Percentiles rank a stretch among this genome's conserved stretches.
Conservation (phyloP, 2,797 vertebrate genomes). For the Sebastes kiyomatsui region DNA sequence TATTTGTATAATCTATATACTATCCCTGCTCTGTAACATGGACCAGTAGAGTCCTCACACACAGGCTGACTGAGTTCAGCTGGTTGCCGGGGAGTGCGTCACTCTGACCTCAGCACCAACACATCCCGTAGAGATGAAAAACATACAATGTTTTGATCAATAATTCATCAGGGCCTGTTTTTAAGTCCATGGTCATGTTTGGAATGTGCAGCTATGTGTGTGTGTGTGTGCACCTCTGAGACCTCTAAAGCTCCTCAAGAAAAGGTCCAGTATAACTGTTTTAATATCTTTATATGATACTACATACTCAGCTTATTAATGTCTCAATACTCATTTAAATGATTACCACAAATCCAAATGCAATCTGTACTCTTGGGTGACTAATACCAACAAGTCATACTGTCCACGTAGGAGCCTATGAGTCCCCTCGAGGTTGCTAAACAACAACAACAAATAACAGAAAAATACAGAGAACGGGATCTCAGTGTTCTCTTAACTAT, state of each 20-base stretch:
- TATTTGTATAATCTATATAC: not conserved
- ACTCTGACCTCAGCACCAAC: constrained; percentile 8
- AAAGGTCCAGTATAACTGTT: not conserved
- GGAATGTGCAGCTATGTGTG: not conserved
- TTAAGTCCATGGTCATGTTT: not conserved
- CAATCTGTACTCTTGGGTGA: not conserved
- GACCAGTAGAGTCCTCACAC: not conserved
- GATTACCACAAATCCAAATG: not conserved
- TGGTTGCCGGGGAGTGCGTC: not conserved
- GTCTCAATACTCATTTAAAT: not conserved
- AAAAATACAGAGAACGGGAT: not conserved
- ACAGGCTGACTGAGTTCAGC: not conserved
- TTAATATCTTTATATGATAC: not conserved
- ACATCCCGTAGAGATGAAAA: constrained; percentile 44
- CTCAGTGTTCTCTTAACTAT: not conserved
- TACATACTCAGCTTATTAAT: not conserved
- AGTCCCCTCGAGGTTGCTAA: not conserved
- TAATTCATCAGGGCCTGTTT: constrained; percentile 11
- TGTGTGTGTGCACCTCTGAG: not conserved
- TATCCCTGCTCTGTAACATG: not conserved
- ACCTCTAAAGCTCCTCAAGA: not conserved
- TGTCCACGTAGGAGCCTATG: not conserved
- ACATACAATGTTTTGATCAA: constrained; percentile 19
- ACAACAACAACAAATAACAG: not conserved
- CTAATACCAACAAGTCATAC: not conserved